A percentile compares a stretch with the other conserved stretches of the same genome.
phyloP scores from a whole-genome alignment of 2,797 vertebrate species.

The Acanthurus leucopareius region DNA sequence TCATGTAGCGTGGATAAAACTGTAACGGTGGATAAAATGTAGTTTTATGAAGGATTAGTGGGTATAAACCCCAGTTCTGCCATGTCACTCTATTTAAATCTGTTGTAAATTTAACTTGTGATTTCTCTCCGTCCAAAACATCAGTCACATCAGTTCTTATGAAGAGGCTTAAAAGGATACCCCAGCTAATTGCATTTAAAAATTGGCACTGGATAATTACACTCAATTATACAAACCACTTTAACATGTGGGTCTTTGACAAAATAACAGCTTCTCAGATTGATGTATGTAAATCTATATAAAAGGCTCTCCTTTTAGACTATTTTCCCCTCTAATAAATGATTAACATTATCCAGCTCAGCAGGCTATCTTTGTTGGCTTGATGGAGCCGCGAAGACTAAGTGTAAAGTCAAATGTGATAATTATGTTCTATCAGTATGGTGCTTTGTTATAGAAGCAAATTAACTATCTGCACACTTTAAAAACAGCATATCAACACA shows the following conservation, averaged over 20 bases:
- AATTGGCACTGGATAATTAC: not conserved
- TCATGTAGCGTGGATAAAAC: not conserved
- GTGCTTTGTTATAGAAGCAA: slow-evolving; percentile 22
- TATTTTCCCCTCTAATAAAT: not conserved
- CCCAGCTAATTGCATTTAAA: not conserved
- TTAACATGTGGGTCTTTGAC: not conserved
- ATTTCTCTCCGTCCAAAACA: not conserved
- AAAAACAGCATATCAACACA: slow-evolving; percentile 26
- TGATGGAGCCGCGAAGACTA: not conserved
- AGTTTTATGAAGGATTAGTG: not conserved
- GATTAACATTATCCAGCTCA: not conserved
- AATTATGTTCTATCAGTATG: not conserved
- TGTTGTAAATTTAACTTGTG: not conserved
- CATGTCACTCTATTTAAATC: not conserved
- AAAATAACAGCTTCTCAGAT: not conserved
- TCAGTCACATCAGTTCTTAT: not conserved
- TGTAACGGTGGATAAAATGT: slow-evolving; percentile 1
- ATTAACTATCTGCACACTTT: slow-evolving; percentile 7
- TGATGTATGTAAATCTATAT: not conserved
- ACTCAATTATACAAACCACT: not conserved
- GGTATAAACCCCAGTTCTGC: not conserved
- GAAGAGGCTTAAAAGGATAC: slow-evolving; percentile 11
- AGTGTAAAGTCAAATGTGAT: slow-evolving; percentile 10
- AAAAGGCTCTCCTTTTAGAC: not conserved
- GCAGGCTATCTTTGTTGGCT: not conserved